These are phyloP conservation scores for Listrodromus nycthemerus DNA, from an alignment of 2,888 invertebrate species.

Conservation along the genomic window DNA sequence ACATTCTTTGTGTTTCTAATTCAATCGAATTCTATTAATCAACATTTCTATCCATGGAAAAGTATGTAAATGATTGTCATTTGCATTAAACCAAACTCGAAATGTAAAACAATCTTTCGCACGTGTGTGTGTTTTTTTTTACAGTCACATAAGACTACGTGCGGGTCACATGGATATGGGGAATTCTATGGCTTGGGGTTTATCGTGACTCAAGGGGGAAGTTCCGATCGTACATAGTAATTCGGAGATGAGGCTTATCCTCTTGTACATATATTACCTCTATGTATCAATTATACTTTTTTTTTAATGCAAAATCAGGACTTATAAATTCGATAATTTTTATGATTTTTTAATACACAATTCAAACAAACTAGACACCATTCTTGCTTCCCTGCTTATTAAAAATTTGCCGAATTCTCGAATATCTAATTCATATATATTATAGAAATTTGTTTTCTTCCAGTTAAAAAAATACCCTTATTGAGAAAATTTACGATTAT, in stretches of 20 bases:
- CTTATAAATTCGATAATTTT: too few relatives aligned
- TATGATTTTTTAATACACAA: too few relatives aligned
- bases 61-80: constrained; percentile 27
- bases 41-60: constrained; percentile 18
- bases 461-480: neutral
- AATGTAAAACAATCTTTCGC: constrained; percentile 36
- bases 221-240: neutral
- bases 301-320: too few relatives aligned
- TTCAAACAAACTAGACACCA: too few relatives aligned
- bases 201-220: neutral
- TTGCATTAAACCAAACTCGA: constrained; percentile 9
- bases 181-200: neutral
- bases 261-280: too few relatives aligned
- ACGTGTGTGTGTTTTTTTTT: constrained; percentile 26
- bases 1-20: constrained; percentile 37
- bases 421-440: too few relatives aligned
- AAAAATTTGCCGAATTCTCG: too few relatives aligned
- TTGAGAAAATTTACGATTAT: neutral
- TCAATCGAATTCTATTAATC: constrained; percentile 28
- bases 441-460: too few relatives aligned
- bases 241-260: neutral
- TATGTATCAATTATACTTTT: too few relatives aligned
- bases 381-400: too few relatives aligned
- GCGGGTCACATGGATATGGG: constrained; percentile 6
- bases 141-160: constrained; percentile 44